Evolutionary conservation across 1,140 invertebrate species (phyloP).

Genomic region (Ditylenchus dipsaci): DNA sequence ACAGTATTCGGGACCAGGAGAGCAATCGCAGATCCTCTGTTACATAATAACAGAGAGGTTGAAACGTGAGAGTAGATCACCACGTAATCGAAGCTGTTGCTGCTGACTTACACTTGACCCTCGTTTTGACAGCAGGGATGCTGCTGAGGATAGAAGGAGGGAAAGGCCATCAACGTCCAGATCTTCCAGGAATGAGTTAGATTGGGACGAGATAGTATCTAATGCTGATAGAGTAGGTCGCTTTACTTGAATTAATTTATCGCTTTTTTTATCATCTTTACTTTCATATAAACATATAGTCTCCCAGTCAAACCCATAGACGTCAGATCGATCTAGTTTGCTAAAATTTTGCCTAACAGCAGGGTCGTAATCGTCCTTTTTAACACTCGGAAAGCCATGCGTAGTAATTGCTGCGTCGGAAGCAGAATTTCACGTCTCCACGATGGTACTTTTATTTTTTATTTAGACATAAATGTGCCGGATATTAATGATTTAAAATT

Average conservation of each 20-base stretch:
- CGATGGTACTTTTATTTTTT: too few species aligned
- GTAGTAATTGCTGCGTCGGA: too few species aligned
- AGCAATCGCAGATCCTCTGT: too few species aligned
- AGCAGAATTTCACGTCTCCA: too few species aligned
- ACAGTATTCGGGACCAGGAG: too few species aligned
- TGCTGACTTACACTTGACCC: neutral
- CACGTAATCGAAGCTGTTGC: neutral
- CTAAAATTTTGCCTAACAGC: neutral
- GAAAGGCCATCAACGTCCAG: neutral
- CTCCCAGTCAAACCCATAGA: neutral
- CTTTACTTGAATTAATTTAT: neutral
- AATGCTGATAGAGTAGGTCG: constrained; percentile 1
- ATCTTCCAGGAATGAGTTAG: neutral
- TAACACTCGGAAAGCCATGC: too few species aligned
- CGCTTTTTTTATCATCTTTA: neutral
- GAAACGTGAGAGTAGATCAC: neutral
- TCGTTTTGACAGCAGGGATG: neutral
- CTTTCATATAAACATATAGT: constrained; percentile 13
- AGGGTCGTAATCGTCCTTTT: neutral
- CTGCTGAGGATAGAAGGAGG: neutral
- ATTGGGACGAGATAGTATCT: constrained; percentile 9
- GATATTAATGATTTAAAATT: too few species aligned
- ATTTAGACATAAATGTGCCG: too few species aligned
- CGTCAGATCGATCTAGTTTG: neutral
- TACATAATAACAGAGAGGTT: too few species aligned